Conservation (phyloP, 2,888 invertebrate genomes). For the Thyatira batis region DNA sequence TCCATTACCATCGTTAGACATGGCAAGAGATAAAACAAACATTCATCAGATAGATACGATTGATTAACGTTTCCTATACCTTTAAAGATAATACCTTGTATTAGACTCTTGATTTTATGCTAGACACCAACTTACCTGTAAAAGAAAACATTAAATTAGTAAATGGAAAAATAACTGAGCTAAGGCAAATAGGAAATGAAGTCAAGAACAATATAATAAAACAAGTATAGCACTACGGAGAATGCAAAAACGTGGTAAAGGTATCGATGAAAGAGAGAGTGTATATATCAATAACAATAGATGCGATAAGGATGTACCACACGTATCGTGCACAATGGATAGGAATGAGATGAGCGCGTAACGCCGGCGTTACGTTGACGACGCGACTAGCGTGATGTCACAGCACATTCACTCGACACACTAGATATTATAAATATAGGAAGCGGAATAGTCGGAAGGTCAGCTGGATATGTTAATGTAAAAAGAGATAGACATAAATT, state of each 20-base stretch:
- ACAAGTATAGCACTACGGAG: neutral
- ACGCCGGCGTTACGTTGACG: constrained; percentile 25
- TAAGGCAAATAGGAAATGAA: neutral
- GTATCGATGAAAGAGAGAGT: constrained; percentile 29
- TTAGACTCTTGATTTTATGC: neutral
- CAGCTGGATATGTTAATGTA: constrained; percentile 13
- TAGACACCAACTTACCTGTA: constrained; percentile 47
- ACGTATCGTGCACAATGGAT: constrained; percentile 38
- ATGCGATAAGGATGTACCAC: constrained; percentile 38
- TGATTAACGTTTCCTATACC: neutral
- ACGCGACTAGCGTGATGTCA: constrained; percentile 20
- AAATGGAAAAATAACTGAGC: neutral
- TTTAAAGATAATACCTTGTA: constrained; percentile 6
- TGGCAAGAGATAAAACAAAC: neutral
- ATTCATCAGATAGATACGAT: neutral
- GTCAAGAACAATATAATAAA: neutral
- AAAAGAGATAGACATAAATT: constrained; percentile 5
- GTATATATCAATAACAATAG: constrained; percentile 33
- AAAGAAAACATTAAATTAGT: constrained; percentile 23
- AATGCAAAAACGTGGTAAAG: constrained; percentile 10
- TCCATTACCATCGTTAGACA: constrained; percentile 8
- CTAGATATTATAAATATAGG: constrained; percentile 34
- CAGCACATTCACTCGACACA: constrained; percentile 31
- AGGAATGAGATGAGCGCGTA: constrained; percentile 35
- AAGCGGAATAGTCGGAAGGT: constrained; percentile 26